A percentile compares a stretch with the other conserved stretches of the same genome.
Conservation (phyloP, 2,797 vertebrate genomes). For the Pseudotriccus pelzelni region DNA sequence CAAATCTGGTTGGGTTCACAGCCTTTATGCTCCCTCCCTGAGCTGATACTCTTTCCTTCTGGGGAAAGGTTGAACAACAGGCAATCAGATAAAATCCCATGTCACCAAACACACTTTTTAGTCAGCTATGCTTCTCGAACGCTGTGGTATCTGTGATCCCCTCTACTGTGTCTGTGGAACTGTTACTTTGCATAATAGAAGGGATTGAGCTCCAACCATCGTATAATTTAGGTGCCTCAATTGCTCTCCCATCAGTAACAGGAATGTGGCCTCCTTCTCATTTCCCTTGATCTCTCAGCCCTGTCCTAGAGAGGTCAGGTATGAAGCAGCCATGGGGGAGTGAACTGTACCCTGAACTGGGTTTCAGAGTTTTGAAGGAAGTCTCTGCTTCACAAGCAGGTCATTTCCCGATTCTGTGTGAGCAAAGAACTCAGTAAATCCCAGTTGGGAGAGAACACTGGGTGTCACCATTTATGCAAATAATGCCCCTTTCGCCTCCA, state of each 20-base stretch:
- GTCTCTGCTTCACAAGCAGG: background rate
- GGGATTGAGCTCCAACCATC: background rate
- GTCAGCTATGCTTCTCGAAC: background rate
- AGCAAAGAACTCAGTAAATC: background rate
- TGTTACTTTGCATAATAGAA: conserved; percentile 16
- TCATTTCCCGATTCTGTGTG: background rate
- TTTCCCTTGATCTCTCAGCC: background rate
- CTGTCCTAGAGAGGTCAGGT: background rate
- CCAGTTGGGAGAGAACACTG: background rate
- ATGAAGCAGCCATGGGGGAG: background rate
- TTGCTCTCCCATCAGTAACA: background rate
- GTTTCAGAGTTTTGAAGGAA: background rate
- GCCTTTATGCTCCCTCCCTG: background rate
- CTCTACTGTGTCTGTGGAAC: conserved; percentile 1
- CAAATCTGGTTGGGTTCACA: background rate
- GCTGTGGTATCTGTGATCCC: background rate
- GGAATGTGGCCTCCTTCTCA: background rate
- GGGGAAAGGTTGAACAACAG: background rate
- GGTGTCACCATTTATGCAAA: background rate
- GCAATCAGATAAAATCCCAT: background rate
- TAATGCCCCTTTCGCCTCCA: background rate
- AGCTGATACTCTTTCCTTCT: background rate
- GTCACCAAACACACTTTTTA: background rate
- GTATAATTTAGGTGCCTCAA: background rate
- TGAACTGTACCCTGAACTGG: background rate